Evolutionary conservation across 2,113 vertebrate genomes (phyloP).

Genomic region (Paracanthobrama guichenoti): DNA sequence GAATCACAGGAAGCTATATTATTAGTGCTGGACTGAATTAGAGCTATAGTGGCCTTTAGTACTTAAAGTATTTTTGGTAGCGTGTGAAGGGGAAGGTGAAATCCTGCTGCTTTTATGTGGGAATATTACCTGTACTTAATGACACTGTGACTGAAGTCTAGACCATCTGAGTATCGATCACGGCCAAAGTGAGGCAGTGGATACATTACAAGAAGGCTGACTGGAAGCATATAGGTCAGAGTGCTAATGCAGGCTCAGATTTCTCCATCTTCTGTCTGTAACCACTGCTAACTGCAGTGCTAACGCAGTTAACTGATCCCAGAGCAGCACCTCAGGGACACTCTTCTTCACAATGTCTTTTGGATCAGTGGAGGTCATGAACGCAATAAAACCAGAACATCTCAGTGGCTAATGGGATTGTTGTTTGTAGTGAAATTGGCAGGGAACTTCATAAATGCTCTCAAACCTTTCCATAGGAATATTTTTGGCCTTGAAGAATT

Average conservation of each 20-base stretch:
- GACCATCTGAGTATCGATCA: neutral
- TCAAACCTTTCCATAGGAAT: too few species aligned
- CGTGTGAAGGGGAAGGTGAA: neutral
- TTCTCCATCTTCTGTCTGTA: constrained; percentile 19
- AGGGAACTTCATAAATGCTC: too few species aligned
- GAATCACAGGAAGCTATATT: neutral
- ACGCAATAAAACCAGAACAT: neutral
- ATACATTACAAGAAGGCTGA: neutral
- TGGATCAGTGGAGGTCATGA: constrained; percentile 10
- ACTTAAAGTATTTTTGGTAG: neutral
- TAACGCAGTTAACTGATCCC: constrained; percentile 14
- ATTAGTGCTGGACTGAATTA: too few species aligned
- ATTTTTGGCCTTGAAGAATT: too few species aligned
- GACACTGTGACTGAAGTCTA: neutral
- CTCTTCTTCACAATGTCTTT: neutral
- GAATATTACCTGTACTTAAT: constrained; percentile 9
- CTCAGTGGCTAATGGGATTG: neutral
- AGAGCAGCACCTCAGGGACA: neutral
- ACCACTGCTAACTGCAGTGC: neutral
- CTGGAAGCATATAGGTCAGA: constrained; percentile 18
- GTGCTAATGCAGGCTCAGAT: constrained; percentile 21
- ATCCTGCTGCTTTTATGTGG: neutral
- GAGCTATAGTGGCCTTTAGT: neutral
- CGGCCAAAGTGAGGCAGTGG: constrained; percentile 1
- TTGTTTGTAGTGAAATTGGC: neutral